phyloP scores from a whole-genome alignment of 2,113 vertebrate species.

The Eretmochelys imbricata region DNA sequence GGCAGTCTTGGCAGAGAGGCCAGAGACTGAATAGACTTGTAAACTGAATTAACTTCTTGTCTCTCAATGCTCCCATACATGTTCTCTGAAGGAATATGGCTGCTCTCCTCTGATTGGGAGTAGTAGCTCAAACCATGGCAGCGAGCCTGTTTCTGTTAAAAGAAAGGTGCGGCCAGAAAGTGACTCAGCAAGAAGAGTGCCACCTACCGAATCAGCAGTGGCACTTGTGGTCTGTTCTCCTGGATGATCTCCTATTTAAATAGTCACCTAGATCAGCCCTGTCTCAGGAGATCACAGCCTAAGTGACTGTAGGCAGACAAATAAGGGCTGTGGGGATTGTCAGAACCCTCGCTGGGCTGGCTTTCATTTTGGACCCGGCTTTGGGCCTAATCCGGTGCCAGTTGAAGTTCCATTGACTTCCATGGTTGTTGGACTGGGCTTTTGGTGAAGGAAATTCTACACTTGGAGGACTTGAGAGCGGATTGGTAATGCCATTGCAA shows the following conservation, averaged over 20 bases:
- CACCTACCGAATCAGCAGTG: neutral
- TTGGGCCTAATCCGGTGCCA: accelerated
- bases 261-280: neutral
- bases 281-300: neutral
- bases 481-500: neutral
- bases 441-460: neutral
- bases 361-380: neutral
- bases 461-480: neutral
- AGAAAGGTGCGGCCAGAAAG: neutral
- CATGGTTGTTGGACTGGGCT: neutral
- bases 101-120: neutral
- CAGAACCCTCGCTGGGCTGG: neutral
- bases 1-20: neutral
- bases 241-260: neutral
- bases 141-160: neutral
- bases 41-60: neutral
- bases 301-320: neutral
- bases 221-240: neutral
- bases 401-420: neutral
- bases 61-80: neutral
- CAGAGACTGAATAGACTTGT: neutral
- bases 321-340: neutral
- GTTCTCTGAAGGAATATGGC: neutral
- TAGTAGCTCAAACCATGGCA: neutral
- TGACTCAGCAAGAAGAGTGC: neutral